Conservation (phyloP, 2,113 vertebrate genomes). For the Brachypteracias leptosomus region DNA sequence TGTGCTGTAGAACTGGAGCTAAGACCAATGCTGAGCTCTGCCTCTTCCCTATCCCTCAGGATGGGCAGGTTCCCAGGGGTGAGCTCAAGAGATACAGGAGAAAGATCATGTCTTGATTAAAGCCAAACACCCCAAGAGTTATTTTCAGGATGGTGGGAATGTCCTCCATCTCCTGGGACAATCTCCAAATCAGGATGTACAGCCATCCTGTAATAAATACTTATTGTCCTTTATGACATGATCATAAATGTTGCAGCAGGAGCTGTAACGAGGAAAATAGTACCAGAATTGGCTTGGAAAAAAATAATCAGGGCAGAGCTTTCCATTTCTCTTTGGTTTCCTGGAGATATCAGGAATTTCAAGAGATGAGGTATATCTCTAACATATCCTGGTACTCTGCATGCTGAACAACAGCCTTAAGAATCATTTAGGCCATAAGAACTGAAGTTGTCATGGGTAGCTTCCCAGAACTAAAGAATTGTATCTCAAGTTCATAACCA, state of each 20-base stretch:
- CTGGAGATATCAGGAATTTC: not conserved
- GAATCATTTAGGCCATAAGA: not conserved
- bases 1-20: not conserved
- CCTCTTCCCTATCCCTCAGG: accelerated
- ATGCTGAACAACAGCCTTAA: not conserved
- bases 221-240: not conserved
- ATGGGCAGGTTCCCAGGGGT: not conserved
- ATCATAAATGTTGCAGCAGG: not conserved
- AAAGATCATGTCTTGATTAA: not conserved
- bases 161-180: not conserved
- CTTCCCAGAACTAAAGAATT: not conserved
- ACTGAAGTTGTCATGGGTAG: not conserved
- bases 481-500: not conserved
- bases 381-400: not conserved
- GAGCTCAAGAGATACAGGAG: not conserved
- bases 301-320: not conserved
- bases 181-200: not conserved
- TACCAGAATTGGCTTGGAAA: not conserved
- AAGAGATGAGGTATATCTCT: not conserved
- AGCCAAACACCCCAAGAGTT: not conserved
- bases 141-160: slow-evolving; percentile 4
- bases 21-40: not conserved
- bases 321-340: not conserved
- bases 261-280: not conserved
- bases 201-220: not conserved